Conservation (phyloP, 2,797 vertebrate species). For the Acridotheres tristis region DNA sequence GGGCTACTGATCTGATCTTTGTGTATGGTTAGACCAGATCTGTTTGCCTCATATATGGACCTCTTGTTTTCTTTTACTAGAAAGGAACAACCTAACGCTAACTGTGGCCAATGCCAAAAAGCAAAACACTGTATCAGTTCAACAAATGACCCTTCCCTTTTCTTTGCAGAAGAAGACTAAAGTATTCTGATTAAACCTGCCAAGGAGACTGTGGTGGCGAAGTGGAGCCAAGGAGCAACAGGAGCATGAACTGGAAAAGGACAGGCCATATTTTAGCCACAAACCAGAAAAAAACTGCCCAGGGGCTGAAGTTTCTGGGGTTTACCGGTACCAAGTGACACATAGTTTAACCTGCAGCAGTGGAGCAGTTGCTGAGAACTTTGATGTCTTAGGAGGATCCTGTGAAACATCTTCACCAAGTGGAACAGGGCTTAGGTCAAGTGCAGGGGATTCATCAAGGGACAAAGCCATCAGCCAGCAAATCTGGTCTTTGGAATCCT, state of each 20-base stretch:
- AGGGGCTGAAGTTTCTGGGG: not conserved
- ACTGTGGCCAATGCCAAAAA: not conserved
- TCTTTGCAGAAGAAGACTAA: not conserved
- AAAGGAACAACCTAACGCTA: not conserved
- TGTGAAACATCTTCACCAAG: not conserved
- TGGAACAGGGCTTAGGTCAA: not conserved
- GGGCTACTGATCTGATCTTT: not conserved
- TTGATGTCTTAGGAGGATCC: not conserved
- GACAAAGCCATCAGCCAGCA: not conserved
- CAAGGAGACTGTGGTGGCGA: not conserved
- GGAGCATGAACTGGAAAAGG: not conserved
- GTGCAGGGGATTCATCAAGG: not conserved
- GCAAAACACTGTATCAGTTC: not conserved
- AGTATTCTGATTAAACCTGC: not conserved
- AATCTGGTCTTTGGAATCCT: not conserved
- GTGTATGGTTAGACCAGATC: not conserved
- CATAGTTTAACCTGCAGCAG: not conserved
- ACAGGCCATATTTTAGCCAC: not conserved
- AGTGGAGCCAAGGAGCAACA: not conserved
- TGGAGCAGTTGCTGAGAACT: not conserved
- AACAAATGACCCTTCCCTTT: not conserved
- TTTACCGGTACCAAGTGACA: fast-evolving
- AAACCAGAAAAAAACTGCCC: not conserved
- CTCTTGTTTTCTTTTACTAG: not conserved
- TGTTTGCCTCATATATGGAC: not conserved